Percentiles rank a stretch among this genome's conserved stretches.
phyloP scores from a whole-genome alignment of 2,797 vertebrate species.

The Halcyon smyrnensis region DNA sequence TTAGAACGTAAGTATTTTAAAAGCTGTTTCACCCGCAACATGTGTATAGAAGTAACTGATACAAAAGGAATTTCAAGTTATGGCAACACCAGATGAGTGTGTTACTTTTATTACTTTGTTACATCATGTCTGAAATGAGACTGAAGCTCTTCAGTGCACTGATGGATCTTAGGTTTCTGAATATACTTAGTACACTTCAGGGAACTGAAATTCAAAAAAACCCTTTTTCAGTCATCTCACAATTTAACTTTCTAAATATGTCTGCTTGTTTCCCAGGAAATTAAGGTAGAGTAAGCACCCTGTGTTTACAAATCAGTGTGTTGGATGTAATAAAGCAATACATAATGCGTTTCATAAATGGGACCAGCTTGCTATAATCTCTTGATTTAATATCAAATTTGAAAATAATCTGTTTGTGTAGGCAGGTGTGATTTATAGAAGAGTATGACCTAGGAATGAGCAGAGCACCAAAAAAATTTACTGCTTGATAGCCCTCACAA shows the following conservation, averaged over 20 bases:
- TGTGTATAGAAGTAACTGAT: not conserved
- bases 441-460: not conserved
- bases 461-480: not conserved
- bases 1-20: not conserved
- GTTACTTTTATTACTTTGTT: not conserved
- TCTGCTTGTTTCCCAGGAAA: not conserved
- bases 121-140: not conserved
- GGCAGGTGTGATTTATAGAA: not conserved
- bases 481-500: not conserved
- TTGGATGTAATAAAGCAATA: not conserved
- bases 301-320: not conserved
- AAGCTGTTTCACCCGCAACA: not conserved
- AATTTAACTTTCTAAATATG: not conserved
- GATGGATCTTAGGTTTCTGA: not conserved
- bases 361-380: not conserved
- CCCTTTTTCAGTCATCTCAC: not conserved
- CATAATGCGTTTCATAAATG: not conserved
- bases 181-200: not conserved
- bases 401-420: not conserved
- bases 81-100: rapidly evolving
- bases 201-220: not conserved
- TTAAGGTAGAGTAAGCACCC: not conserved
- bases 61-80: not conserved
- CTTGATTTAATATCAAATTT: not conserved
- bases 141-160: not conserved